Evolutionary conservation across 2,888 invertebrate genomes (phyloP).

Genomic region (Ischnus inquisitorius): DNA sequence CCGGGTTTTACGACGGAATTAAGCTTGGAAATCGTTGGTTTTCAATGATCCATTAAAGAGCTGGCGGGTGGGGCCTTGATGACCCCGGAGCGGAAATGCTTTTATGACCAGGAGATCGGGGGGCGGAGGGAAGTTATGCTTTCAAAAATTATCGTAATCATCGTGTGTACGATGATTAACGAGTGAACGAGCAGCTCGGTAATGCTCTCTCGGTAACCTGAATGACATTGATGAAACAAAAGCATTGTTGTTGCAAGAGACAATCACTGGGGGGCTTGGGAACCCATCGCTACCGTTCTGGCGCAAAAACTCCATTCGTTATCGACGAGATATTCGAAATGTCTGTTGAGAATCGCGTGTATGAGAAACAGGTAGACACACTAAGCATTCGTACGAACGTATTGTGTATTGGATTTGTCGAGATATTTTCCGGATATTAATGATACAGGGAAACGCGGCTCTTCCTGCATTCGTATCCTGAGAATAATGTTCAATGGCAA

Average conservation of each 20-base stretch:
- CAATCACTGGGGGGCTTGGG: too few species aligned
- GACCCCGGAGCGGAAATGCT: constrained; percentile 8
- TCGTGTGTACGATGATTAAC: constrained; percentile 36
- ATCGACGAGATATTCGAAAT: background rate
- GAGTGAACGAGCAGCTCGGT: constrained; percentile 29
- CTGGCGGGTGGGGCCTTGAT: background rate
- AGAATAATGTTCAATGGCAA: background rate
- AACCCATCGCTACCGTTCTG: constrained; percentile 5
- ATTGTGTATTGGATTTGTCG: background rate
- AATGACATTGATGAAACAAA: constrained; percentile 61
- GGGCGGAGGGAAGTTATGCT: constrained; percentile 6
- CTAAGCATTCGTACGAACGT: background rate
- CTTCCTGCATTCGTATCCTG: constrained; percentile 24
- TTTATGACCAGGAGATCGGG: background rate
- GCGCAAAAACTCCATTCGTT: background rate
- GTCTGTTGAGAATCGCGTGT: background rate
- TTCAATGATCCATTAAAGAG: constrained; percentile 50
- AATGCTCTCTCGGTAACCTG: background rate
- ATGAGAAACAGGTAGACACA: background rate
- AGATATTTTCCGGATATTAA: constrained; percentile 50
- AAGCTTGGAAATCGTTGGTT: constrained; percentile 44
- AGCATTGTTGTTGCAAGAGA: constrained; percentile 45
- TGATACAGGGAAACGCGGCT: constrained; percentile 6
- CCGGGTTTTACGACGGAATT: constrained; percentile 19
- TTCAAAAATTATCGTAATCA: constrained; percentile 57